These are phyloP conservation scores for Chamaea fasciata DNA, from an alignment of 2,113 vertebrate genomes.

Conservation along the genomic window DNA sequence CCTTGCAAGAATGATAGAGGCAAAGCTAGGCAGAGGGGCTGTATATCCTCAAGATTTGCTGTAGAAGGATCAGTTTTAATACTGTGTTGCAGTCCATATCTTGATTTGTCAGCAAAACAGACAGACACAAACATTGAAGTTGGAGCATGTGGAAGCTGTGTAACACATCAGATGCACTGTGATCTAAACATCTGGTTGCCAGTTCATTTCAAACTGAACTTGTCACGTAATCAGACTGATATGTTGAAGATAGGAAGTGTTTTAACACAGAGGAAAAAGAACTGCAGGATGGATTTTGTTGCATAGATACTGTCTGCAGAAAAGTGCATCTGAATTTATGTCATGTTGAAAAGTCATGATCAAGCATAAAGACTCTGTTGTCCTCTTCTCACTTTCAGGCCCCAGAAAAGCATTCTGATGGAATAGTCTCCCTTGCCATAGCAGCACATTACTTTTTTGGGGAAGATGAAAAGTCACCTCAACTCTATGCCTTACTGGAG, in stretches of 20 bases:
- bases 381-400: constrained; percentile 59
- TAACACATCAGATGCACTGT: not conserved
- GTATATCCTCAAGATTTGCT: not conserved
- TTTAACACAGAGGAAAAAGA: not conserved
- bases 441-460: constrained; percentile 91
- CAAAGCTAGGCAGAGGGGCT: not conserved
- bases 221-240: accelerated
- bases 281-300: not conserved
- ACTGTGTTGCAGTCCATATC: not conserved
- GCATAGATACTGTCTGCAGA: not conserved
- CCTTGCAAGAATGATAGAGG: not conserved
- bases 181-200: not conserved
- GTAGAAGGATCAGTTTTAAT: not conserved
- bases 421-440: constrained; percentile 84
- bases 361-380: not conserved
- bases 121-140: accelerated
- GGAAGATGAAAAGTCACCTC: constrained; percentile 79
- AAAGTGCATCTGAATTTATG: not conserved
- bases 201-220: not conserved
- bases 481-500: constrained; percentile 73
- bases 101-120: not conserved
- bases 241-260: not conserved
- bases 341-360: not conserved
- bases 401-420: constrained; percentile 65
- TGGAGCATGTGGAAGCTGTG: not conserved